Evolutionary conservation across 2,888 invertebrate species (phyloP).

Genomic region (Belgica antarctica): DNA sequence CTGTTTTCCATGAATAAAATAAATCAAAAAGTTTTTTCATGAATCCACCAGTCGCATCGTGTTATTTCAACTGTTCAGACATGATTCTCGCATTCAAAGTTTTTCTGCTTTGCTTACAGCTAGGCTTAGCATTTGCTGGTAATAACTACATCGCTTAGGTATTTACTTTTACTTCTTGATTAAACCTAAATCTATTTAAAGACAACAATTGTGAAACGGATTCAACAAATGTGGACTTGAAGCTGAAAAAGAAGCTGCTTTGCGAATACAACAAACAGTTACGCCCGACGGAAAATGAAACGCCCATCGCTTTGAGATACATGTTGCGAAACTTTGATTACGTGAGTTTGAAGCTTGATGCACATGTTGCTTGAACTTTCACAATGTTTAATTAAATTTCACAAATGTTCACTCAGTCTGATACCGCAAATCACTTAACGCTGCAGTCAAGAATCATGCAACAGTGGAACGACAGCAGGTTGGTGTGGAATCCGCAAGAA

Average conservation of each 20-base stretch:
- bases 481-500: constrained; percentile 4
- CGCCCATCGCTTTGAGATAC: neutral
- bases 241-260: constrained; percentile 58
- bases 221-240: constrained; percentile 50
- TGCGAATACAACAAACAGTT: constrained; percentile 59
- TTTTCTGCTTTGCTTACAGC: too few species aligned
- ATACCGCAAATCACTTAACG: too few species aligned
- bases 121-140: too few species aligned
- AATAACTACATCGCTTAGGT: too few species aligned
- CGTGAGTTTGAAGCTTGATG: constrained; percentile 4
- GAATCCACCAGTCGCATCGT: too few species aligned
- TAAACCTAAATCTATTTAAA: neutral
- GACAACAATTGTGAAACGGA: constrained; percentile 2
- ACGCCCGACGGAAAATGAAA: constrained; percentile 54
- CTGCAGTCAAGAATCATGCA: neutral
- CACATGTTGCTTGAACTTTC: neutral
- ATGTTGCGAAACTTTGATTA: neutral
- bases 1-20: too few species aligned
- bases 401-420: neutral
- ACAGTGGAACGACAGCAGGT: constrained; percentile 7
- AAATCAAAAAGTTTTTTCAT: too few species aligned
- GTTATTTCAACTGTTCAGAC: too few species aligned
- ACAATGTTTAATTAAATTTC: constrained; percentile 2
- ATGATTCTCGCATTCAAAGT: too few species aligned
- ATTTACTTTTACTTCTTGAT: too few species aligned